Evolutionary conservation across 1,140 invertebrate genomes (phyloP).

Genomic region (Caligus rogercresseyi): DNA sequence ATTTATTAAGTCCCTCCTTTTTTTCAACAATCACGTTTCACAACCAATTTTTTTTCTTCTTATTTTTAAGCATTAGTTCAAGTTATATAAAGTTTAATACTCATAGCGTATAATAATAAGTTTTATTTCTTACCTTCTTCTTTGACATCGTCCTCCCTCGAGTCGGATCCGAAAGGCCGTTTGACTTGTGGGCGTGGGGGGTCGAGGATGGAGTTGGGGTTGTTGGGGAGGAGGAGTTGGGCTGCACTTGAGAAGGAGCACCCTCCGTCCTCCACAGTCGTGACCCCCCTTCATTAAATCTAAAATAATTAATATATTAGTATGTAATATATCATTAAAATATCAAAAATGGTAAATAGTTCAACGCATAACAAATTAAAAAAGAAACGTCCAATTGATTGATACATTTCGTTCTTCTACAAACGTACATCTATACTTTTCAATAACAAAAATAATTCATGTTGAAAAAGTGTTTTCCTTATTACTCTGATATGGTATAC

Average conservation of each 20-base stretch:
- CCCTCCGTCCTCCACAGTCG: constrained; percentile 43
- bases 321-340: neutral
- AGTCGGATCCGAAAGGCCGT: neutral
- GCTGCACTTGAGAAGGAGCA: constrained; percentile 22
- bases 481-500: too few relatives aligned
- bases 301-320: constrained; percentile 35
- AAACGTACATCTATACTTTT: too few relatives aligned
- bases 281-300: constrained; percentile 57
- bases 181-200: neutral
- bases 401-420: too few relatives aligned
- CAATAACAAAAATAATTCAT: too few relatives aligned
- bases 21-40: too few relatives aligned
- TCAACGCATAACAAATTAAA: neutral
- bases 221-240: constrained; percentile 21
- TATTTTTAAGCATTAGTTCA: too few relatives aligned
- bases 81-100: too few relatives aligned
- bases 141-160: neutral
- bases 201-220: constrained; percentile 17
- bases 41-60: too few relatives aligned
- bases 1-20: too few relatives aligned
- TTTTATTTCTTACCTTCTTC: neutral
- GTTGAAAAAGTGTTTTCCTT: too few relatives aligned
- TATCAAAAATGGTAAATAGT: neutral
- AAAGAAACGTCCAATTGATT: too few relatives aligned
- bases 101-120: constrained; percentile 2